These are phyloP conservation scores for Ammodytes dubius DNA, from an alignment of 2,113 vertebrate species.

Conservation along the genomic window DNA sequence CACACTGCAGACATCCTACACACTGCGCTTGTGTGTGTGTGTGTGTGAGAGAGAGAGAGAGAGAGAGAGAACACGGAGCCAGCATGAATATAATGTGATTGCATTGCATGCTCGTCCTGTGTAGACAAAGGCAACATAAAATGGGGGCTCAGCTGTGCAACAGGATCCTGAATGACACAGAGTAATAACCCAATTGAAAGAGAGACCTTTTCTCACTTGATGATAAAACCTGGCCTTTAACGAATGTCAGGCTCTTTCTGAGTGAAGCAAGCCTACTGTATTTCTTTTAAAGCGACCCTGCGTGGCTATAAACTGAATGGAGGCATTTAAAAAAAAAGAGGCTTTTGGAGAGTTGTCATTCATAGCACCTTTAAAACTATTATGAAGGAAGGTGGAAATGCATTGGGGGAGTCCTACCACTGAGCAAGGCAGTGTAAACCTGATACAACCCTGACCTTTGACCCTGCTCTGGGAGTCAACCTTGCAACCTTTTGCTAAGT, in stretches of 20 bases:
- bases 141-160: slow-evolving; percentile 76
- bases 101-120: slow-evolving; percentile 31
- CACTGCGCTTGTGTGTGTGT: slow-evolving; percentile 20
- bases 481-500: not conserved
- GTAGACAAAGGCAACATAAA: slow-evolving; percentile 58
- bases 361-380: slow-evolving; percentile 6
- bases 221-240: slow-evolving; percentile 68
- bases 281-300: not conserved
- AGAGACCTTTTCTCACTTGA: slow-evolving; percentile 55
- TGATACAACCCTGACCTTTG: slow-evolving; percentile 12
- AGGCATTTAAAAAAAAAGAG: slow-evolving; percentile 14
- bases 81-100: slow-evolving; percentile 60
- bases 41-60: slow-evolving; percentile 26
- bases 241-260: slow-evolving; percentile 41
- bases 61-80: not conserved
- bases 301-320: slow-evolving; percentile 16
- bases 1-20: slow-evolving; percentile 32
- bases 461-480: not conserved
- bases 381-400: not conserved
- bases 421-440: not conserved
- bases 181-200: slow-evolving; percentile 70
- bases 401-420: not conserved
- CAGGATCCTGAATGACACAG: slow-evolving; percentile 60
- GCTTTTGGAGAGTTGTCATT: not conserved
- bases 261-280: not conserved